Base-by-base conservation (phyloP, 2,888 invertebrate genomes). In the Drosophila meridionalis region DNA sequence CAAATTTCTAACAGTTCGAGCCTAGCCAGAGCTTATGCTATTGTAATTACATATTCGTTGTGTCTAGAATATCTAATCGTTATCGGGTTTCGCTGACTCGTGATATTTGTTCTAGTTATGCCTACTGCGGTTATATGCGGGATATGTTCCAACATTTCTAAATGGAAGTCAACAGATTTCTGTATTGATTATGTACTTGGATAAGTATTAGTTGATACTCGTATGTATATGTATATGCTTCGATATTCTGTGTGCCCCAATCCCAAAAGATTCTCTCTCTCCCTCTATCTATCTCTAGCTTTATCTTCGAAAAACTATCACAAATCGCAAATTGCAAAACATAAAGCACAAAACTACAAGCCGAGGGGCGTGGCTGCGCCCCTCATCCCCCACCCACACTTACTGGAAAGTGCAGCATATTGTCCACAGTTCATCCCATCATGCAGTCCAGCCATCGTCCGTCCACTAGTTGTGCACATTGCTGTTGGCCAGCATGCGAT, bases 151-250 rank as follows among this genome's bases (percentile, higher is more conserved):
- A 72, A 77, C 72, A 69, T 72, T 70, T 78, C 83, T 80, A 84
- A 74, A 82, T 83, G 83, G 83, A 85, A 84, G 85, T 78, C 80
- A 83, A 78, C 78, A 73, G 65, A 70, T 80, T 73, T 71, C 53
- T 67, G 70, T 72, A 70, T 76, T 80, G 73, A 83, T 83, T 82
- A 76, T 83, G 83, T 82, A 74, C 59, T 68, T 59, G 73, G 77
- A 58, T 67, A 61, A 58, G 67, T 63, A 60, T 64, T 76, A 56
- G 62, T 75, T 68, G 62, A 68, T 74, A 76, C 56, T 69, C 69
- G 60, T 28, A 38, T 55, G 4, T 55, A 28, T 28, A 28, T 56
- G 20, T 75, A 74, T 70, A 72, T 69, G 60, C 38, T n/a, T 65
- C 58, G 81, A 79, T 85, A 83, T 81, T 72, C 66, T 69, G 43